Evolutionary conservation across 2,797 vertebrate genomes (phyloP), one percentile per base, ranked within the genome.

Genomic region (Simalia tracyae): DNA sequence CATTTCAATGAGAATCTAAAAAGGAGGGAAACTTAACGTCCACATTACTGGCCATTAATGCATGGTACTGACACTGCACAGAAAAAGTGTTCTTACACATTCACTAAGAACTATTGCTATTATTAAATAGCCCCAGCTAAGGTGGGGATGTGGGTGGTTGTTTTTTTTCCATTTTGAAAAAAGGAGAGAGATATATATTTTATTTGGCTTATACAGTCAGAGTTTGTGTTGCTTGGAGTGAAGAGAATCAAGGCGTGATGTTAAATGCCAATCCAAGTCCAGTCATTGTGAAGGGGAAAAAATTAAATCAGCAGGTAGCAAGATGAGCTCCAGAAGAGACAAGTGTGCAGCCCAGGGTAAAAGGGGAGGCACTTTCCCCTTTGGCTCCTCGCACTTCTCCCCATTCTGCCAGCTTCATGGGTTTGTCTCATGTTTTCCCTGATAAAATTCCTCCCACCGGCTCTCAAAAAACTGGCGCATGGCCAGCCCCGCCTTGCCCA

Each of bases 21-120:
- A 59, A 87, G 92, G 89, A 92, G 92, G 84, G 95, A 95, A 95
- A 95, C 95, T 90, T 96, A 96, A 96, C 96, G 96, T 97, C 96
- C 97, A 97, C 96, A 96, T 97, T 98, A 99, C 98, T 99, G 98
- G 98, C 98, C 98, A 97, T 98, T 98, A 97, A 98, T 97, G 98
- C 97, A 97, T 97, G 96, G 92, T 95, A 95, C 94, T 91, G 97
- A 96, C 95, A 95, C 95, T 94, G 96, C 97, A 96, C 96, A 95
- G 96, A 92, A 92, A 92, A 92, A 98, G 97, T 97, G 98, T 97
- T 97, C 98, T 98, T 98, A 98, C 98, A 98, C 98, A 98, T 97
- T 98, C 97, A 98, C 98, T 98, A 98, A 97, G 97, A 98, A 98
- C 98, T 99, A 99, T 99, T 99, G 98, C 98, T 99, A 99, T 99